A percentile compares a stretch with the other conserved stretches of the same genome.
Evolutionary conservation across 30 jellyfish, hydroid and myxozoan species (phyloP).

Genomic region (Aurelia sp.): DNA sequence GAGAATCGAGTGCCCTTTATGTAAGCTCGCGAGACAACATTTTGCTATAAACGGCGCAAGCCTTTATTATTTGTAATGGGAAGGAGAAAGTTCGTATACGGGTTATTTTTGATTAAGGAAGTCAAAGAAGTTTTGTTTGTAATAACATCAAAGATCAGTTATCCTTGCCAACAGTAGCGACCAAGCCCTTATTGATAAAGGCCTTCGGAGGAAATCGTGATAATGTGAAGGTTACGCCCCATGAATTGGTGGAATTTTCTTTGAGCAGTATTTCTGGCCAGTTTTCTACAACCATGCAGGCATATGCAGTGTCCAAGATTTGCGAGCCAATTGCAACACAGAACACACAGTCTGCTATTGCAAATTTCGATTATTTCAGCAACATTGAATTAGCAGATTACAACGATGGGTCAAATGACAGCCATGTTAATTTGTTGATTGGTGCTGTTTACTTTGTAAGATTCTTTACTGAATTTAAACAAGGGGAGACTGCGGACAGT

Average conservation of each 20-base stretch:
- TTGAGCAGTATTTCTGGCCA: not conserved
- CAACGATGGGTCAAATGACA: slow-evolving; percentile 7
- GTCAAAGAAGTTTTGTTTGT: slow-evolving; percentile 15
- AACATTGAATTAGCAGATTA: slow-evolving; percentile 21
- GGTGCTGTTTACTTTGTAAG: not conserved
- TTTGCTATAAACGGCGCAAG: slow-evolving; percentile 32
- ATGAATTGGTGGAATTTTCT: not conserved
- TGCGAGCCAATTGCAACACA: not conserved
- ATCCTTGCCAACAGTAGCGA: slow-evolving; percentile 1
- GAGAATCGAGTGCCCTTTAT: not conserved
- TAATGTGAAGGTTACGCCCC: not conserved
- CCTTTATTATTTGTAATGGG: not conserved
- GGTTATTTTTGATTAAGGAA: slow-evolving; percentile 14
- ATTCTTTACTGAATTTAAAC: slow-evolving; percentile 14
- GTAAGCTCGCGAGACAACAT: slow-evolving; percentile 1
- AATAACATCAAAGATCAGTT: not conserved
- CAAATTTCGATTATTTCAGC: not conserved
- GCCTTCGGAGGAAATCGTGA: slow-evolving; percentile 2
- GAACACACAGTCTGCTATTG: not conserved
- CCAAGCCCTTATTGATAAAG: not conserved
- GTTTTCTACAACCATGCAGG: not conserved
- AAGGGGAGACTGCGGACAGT: slow-evolving; percentile 21
- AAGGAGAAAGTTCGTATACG: slow-evolving; percentile 6
- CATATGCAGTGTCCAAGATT: not conserved
- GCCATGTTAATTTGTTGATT: not conserved